phyloP scores from a whole-genome alignment of 2,888 invertebrate genomes.

The Seladonia tumulorum region DNA sequence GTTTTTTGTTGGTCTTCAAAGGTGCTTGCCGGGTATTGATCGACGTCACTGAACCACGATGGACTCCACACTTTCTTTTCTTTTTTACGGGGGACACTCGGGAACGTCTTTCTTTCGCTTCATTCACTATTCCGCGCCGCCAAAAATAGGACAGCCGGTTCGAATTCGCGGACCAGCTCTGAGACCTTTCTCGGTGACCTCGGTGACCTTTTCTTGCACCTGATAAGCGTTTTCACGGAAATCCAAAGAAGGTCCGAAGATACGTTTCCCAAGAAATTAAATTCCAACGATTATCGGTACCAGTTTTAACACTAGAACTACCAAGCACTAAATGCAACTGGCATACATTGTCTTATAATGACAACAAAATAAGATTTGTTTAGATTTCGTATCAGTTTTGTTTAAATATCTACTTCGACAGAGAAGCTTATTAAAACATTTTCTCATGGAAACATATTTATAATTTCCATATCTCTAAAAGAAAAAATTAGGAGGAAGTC shows the following conservation, averaged over 20 bases:
- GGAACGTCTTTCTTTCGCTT: not conserved
- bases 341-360: too few species aligned
- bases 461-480: too few species aligned
- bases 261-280: not conserved
- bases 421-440: too few species aligned
- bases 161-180: not conserved
- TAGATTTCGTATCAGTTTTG: too few species aligned
- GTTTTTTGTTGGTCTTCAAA: conserved; percentile 44
- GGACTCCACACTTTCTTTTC: not conserved
- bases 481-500: too few species aligned
- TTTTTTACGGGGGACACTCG: not conserved
- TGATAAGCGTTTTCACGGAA: not conserved
- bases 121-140: not conserved
- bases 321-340: too few species aligned
- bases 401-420: too few species aligned
- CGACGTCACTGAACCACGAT: conserved; percentile 27
- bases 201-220: not conserved
- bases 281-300: not conserved
- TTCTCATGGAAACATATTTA: too few species aligned
- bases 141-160: not conserved
- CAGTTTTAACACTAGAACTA: too few species aligned
- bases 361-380: too few species aligned
- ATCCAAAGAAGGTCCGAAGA: not conserved
- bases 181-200: not conserved
- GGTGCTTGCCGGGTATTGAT: conserved; percentile 54